Evolutionary conservation across 23 tunicate genomes (phyloP).

Genomic region (Diplosoma virens): DNA sequence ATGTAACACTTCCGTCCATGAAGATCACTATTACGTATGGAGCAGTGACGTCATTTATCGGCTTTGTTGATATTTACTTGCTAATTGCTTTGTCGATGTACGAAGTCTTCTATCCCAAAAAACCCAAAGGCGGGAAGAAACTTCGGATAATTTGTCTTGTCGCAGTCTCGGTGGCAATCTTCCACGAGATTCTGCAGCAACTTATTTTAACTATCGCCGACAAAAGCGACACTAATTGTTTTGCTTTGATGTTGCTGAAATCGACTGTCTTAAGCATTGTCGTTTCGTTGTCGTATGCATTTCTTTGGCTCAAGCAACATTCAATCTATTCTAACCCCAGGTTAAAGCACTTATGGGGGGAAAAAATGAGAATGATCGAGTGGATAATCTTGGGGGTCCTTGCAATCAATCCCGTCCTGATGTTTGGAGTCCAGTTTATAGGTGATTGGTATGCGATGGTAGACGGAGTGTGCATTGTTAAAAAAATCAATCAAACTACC

Average conservation of each 20-base stretch:
- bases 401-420: constrained; percentile 23
- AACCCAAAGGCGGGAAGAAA: constrained; percentile 3
- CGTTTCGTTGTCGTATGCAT: constrained; percentile 25
- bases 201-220: constrained; percentile 16
- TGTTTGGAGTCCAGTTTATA: constrained; percentile 49
- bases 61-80: constrained; percentile 12
- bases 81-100: constrained; percentile 13
- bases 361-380: not conserved
- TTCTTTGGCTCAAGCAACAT: constrained; percentile 37
- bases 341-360: constrained; percentile 13
- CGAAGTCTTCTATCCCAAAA: constrained; percentile 4
- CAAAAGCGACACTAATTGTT: not conserved
- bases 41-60: not conserved
- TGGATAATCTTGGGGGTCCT: constrained; percentile 17
- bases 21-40: too few relatives aligned
- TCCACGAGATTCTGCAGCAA: constrained; percentile 19
- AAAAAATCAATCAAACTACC: not conserved
- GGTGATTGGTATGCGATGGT: constrained; percentile 6
- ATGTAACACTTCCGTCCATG: too few relatives aligned
- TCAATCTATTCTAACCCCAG: constrained; percentile 18
- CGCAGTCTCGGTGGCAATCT: constrained; percentile 4
- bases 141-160: constrained; percentile 24
- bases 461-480: constrained; percentile 26
- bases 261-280: constrained; percentile 27
- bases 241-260: constrained; percentile 17